These are phyloP conservation scores for Erpornis zantholeuca DNA, from an alignment of 2,113 vertebrate species.

Conservation along the genomic window DNA sequence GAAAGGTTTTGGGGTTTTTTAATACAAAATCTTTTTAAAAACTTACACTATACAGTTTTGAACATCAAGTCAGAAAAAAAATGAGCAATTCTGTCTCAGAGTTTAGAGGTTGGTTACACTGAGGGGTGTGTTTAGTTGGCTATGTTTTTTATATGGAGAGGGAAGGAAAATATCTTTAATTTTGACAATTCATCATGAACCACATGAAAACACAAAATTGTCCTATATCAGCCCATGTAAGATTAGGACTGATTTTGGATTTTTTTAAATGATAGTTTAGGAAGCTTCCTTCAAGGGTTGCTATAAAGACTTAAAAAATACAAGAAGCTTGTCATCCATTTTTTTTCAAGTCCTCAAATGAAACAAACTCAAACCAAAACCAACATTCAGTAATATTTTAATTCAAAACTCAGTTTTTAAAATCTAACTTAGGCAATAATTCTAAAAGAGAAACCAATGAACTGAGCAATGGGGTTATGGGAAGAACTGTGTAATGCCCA, in stretches of 20 bases:
- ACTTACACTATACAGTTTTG: neutral
- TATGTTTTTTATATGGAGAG: neutral
- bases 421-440: neutral
- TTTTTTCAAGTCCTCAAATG: neutral
- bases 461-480: neutral
- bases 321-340: neutral
- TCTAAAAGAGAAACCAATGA: neutral
- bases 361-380: neutral
- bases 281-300: neutral
- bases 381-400: neutral
- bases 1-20: neutral
- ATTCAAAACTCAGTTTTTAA: neutral
- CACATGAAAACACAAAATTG: neutral
- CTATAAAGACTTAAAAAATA: neutral
- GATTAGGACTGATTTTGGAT: too few relatives aligned
- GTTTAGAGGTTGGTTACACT: neutral
- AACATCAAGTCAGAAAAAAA: neutral
- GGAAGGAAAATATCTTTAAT: neutral
- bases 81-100: neutral
- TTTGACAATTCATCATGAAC: neutral
- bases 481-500: neutral
- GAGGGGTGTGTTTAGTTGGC: rapidly evolving
- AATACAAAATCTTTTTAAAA: rapidly evolving
- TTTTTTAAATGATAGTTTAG: neutral
- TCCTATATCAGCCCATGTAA: rapidly evolving